Base-by-base conservation (phyloP, 2,888 invertebrate genomes). In the Flexamia atlantica region DNA sequence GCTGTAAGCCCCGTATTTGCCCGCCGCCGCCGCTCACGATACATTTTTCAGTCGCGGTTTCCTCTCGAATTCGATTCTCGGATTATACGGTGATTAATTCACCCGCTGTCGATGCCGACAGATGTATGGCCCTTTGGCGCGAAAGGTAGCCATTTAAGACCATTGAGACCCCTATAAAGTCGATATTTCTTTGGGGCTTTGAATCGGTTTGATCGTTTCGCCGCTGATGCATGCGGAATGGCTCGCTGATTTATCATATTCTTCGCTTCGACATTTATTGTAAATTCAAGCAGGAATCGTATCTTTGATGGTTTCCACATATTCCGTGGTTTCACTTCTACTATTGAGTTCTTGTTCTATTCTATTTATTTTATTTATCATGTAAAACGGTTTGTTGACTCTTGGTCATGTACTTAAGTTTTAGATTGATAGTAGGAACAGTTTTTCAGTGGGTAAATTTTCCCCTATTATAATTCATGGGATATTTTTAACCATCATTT, bases 1-100 rank as follows among this genome's bases (percentile, higher is more conserved):
- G 79, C 46, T 20, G n/a, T 79, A 79, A 79, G 79, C 79, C 79
- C 79, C n/a, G 79, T 79, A 79, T 79, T 79, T 79, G 57, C 57
- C 36, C 53, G 28, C 9, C 25, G 20, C 40, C 42, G 42, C 7
- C 74, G 74, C 76, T 76, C 25, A 76, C 76, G 23, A 79, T 79
- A 57, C 79, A 79, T 79, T 79, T 79, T 79, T 79, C 79, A 79
- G 76, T 76, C 76, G 79, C 79, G 79, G 79, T 53, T 79, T 79
- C 57, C 79, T 57, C 79, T 79, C 79, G 57, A 79, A 50, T 53
- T 79, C 79, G 36, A 79, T 53, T 28, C 79, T 32, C 36, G 79
- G 79, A 79, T 79, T 79, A 79, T 57, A 32, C 57, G 32, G 79
- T 79, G 79, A 79, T 79, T 79, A 79, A 79, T 79, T 79, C 50